phyloP scores from a whole-genome alignment of 2,888 invertebrate genomes.

The Cepaea hortensis region DNA sequence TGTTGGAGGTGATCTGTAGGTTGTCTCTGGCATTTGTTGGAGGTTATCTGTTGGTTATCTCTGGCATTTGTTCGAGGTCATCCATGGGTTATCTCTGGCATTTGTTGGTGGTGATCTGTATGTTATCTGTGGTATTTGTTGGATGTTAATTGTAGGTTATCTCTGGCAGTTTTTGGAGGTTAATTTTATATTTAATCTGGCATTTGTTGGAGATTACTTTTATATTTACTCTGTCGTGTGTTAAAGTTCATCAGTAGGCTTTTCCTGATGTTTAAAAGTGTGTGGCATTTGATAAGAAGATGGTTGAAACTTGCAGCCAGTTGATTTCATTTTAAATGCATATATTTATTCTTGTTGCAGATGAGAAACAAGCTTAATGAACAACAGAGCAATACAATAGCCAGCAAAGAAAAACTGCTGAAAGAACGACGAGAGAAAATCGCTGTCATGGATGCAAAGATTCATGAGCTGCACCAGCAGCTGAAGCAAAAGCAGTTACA shows the following conservation, averaged over 20 bases:
- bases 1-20: no score
- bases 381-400: conserved; percentile 92
- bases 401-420: conserved; percentile 90
- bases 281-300: neutral
- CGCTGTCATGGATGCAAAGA: conserved; percentile 92
- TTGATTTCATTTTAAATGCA: neutral
- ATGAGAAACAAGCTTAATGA: conserved; percentile 96
- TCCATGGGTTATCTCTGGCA: no score
- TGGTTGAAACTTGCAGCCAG: neutral
- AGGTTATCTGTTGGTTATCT: no score
- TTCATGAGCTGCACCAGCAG: conserved; percentile 93
- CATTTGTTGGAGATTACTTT: neutral
- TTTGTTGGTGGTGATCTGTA: no score
- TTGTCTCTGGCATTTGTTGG: no score
- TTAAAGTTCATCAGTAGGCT: neutral
- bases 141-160: no score
- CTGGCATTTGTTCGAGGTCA: no score
- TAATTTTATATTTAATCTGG: no score
- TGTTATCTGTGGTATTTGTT: no score
- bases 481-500: conserved; percentile 90
- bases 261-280: neutral
- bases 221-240: neutral
- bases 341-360: conserved; percentile 78
- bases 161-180: no score
- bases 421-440: conserved; percentile 90